phyloP scores from a whole-genome alignment of 2,888 invertebrate species.

The Xestia sexstrigata region DNA sequence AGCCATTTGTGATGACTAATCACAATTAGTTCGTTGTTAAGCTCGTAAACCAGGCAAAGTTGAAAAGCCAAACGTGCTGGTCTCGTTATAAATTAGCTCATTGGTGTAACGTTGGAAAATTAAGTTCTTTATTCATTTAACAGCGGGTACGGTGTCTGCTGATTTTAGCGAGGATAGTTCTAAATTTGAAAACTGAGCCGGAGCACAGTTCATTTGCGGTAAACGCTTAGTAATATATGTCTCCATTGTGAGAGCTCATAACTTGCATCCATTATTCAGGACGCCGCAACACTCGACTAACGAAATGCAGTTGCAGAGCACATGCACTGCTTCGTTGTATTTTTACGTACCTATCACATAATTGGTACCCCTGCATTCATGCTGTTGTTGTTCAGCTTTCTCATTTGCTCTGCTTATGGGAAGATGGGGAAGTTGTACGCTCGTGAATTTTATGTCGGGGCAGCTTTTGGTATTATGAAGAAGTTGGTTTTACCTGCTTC shows the following conservation, averaged over 20 bases:
- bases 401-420: conserved; percentile 40
- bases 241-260: conserved; percentile 56
- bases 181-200: conserved; percentile 1
- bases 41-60: conserved; percentile 13
- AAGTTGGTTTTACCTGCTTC: conserved; percentile 10
- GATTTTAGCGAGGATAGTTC: conserved; percentile 6
- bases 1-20: conserved; percentile 21
- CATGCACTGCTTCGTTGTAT: conserved; percentile 44
- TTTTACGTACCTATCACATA: conserved; percentile 36
- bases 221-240: conserved; percentile 34
- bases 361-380: conserved; percentile 46
- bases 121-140: not conserved
- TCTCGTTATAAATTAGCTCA: conserved; percentile 8
- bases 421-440: conserved; percentile 13
- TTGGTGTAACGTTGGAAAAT: not conserved
- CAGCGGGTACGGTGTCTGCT: not conserved
- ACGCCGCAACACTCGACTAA: conserved; percentile 44
- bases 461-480: conserved; percentile 18
- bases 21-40: conserved; percentile 6
- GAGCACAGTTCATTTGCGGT: conserved; percentile 25
- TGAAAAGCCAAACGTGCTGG: conserved; percentile 10
- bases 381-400: conserved; percentile 36
- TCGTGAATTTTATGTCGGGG: conserved; percentile 16
- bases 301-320: conserved; percentile 48
- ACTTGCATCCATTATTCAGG: conserved; percentile 63